These are phyloP conservation scores for Maconellicoccus hirsutus DNA, from an alignment of 1,140 invertebrate species.

Conservation along the genomic window DNA sequence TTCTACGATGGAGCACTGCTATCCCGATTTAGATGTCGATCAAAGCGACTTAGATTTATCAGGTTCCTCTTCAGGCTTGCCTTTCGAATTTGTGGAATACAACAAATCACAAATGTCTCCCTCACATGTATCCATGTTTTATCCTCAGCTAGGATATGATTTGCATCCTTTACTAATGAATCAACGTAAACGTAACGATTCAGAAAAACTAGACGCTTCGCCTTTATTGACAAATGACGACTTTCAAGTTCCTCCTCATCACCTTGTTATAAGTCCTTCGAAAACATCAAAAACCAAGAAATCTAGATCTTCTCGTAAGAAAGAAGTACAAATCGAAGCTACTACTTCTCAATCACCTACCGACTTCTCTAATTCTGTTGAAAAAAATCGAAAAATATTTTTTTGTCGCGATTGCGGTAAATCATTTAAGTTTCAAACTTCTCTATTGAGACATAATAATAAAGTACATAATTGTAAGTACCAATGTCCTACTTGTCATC, in stretches of 20 bases:
- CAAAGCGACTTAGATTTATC: not conserved
- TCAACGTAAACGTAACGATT: constrained; percentile 17
- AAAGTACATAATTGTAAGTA: constrained; percentile 32
- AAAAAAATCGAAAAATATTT: constrained; percentile 27
- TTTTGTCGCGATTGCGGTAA: constrained; percentile 30
- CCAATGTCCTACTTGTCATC: constrained; percentile 30
- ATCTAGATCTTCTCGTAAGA: not conserved
- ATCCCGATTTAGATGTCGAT: not conserved
- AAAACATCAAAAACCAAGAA: constrained; percentile 26
- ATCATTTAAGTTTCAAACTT: constrained; percentile 32
- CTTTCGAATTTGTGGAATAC: not conserved
- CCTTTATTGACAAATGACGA: not conserved
- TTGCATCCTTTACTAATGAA: constrained; percentile 27
- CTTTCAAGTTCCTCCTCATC: constrained; percentile 9
- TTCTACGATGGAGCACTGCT: not conserved
- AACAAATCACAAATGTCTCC: constrained; percentile 19
- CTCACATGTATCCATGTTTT: constrained; percentile 29
- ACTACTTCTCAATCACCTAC: not conserved
- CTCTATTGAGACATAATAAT: constrained; percentile 31
- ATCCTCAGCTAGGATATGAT: constrained; percentile 28
- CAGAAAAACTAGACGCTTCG: not conserved
- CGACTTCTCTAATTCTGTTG: not conserved
- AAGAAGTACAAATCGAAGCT: constrained; percentile 16
- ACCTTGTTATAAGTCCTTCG: not conserved
- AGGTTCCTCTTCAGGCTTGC: not conserved